Evolutionary conservation across 1,140 invertebrate genomes (phyloP), one percentile per base, ranked within the genome.

Genomic region (Micrasema minimum): DNA sequence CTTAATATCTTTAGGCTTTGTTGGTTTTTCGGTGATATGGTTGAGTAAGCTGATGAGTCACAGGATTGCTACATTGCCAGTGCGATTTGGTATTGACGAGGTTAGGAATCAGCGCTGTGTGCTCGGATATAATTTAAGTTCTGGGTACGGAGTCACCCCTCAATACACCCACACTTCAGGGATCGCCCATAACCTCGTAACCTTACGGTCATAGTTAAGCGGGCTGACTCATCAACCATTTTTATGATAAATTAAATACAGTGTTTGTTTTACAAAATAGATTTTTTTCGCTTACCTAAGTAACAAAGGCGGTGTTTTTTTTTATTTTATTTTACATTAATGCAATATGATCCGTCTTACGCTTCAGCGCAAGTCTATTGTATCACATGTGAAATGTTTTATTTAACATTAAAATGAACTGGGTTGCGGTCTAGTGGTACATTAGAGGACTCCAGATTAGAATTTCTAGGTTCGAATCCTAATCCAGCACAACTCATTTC

Each of bases 81-180:
- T n/a, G n/a, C 18, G 12, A 5, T 5, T 22, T 12, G 1, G 20
- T 51, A 51, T 12, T 51, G 10, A 22, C 7, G 9, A 51, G 6
- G 1, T 31, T 35, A 57, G 53, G 37, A 57, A 57, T 35, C 53
- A 57, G 53, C 16, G 53, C 37, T 57, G 5, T 9, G 37, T 57
- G 37, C n/a, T 38, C n/a, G 4, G 31, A 20, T 35, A 51, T 35
- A 51, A 23, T 12, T 51, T 20, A 23, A 14, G 26, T 31, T 12
- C 23, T 2, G 12, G 18, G 26, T n/a, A 35, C 53, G 0, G 16
- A 57, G 53, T n/a, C 53, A 57, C 53, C 53, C 53, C 53, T 16
- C 53, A 31, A 31, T 12, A 35, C 26, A 18, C 53, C 14, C 20
- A n/a, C n/a, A n/a, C n/a, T n/a, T n/a, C n/a, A n/a, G n/a, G n/a